A percentile compares a stretch with the other conserved stretches of the same genome.
Conservation (phyloP, 2,888 invertebrate genomes). For the Tortricodes alternella region DNA sequence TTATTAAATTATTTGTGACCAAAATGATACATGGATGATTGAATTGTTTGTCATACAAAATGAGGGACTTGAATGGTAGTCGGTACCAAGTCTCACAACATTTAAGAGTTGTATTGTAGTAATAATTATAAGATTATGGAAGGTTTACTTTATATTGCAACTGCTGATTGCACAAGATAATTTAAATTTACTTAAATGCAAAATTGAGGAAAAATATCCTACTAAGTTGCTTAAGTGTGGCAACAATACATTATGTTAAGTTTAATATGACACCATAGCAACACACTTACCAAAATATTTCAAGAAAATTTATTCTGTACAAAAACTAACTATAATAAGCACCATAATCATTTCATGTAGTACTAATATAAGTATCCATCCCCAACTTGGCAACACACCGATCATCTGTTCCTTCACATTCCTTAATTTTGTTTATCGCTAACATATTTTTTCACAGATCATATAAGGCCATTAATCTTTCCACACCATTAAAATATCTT, state of each 20-base stretch:
- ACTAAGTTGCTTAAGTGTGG: slow-evolving; percentile 19
- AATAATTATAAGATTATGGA: no score
- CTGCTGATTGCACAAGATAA: slow-evolving; percentile 57
- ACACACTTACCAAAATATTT: slow-evolving; percentile 68
- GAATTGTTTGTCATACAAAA: slow-evolving; percentile 47
- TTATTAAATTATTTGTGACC: slow-evolving; percentile 79
- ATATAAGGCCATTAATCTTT: slow-evolving; percentile 49
- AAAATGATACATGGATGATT: slow-evolving; percentile 62
- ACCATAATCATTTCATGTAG: slow-evolving; percentile 74
- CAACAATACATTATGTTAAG: slow-evolving; percentile 27
- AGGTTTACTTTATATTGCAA: slow-evolving; percentile 12
- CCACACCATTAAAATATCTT: slow-evolving; percentile 39
- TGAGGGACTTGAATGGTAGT: slow-evolving; percentile 54
- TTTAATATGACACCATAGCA: slow-evolving; percentile 50
- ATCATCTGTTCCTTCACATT: slow-evolving; percentile 36
- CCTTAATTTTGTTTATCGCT: slow-evolving; percentile 39
- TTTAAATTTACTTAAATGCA: slow-evolving; percentile 32
- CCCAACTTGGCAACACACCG: slow-evolving; percentile 56
- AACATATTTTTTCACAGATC: slow-evolving; percentile 49
- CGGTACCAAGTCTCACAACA: background rate
- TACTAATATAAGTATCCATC: slow-evolving; percentile 38
- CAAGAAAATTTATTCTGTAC: slow-evolving; percentile 81
- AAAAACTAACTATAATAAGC: slow-evolving; percentile 80
- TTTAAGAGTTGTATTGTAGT: no score
- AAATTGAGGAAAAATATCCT: slow-evolving; percentile 25